These are phyloP conservation scores for Drosophila merina DNA, from an alignment of 2,888 invertebrate species.

Conservation along the genomic window DNA sequence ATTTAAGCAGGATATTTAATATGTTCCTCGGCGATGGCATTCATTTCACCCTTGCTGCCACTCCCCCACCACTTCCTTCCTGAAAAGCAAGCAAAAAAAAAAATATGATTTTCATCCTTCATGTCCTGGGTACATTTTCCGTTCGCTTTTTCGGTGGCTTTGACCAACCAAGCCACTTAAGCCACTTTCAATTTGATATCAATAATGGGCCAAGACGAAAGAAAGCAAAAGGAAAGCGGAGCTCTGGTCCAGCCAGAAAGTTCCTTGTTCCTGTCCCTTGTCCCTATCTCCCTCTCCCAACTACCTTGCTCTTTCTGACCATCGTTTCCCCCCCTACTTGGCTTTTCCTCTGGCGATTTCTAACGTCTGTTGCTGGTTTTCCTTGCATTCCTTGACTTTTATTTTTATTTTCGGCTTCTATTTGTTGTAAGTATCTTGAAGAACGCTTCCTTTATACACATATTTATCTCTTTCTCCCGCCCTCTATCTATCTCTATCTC, in stretches of 20 bases:
- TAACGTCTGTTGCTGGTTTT: conserved; percentile 57
- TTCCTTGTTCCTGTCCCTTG: not conserved
- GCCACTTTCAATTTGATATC: conserved; percentile 80
- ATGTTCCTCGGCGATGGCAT: conserved; percentile 33
- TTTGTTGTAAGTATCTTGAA: conserved; percentile 57
- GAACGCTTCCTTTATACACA: conserved; percentile 40
- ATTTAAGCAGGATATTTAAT: conserved; percentile 79
- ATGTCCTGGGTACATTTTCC: conserved; percentile 13
- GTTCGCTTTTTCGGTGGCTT: conserved; percentile 20
- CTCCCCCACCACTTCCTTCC: no score
- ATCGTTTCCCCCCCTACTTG: not conserved
- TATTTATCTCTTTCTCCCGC: conserved; percentile 4
- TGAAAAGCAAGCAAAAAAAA: not conserved
- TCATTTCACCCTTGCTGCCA: not conserved
- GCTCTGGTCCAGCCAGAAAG: conserved; percentile 15
- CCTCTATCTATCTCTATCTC: not conserved
- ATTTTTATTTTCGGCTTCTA: conserved; percentile 24
- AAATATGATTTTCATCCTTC: conserved; percentile 32
- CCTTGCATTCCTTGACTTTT: conserved; percentile 23
- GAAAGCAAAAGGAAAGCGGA: not conserved
- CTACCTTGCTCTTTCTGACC: not conserved
- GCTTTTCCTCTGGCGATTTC: conserved; percentile 46
- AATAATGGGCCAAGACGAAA: conserved; percentile 60
- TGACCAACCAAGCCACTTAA: conserved; percentile 60
- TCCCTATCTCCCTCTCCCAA: not conserved